A percentile compares a stretch with the other conserved stretches of the same genome.
Evolutionary conservation across 2,797 vertebrate genomes (phyloP).

Genomic region (Pseudotriccus pelzelni): DNA sequence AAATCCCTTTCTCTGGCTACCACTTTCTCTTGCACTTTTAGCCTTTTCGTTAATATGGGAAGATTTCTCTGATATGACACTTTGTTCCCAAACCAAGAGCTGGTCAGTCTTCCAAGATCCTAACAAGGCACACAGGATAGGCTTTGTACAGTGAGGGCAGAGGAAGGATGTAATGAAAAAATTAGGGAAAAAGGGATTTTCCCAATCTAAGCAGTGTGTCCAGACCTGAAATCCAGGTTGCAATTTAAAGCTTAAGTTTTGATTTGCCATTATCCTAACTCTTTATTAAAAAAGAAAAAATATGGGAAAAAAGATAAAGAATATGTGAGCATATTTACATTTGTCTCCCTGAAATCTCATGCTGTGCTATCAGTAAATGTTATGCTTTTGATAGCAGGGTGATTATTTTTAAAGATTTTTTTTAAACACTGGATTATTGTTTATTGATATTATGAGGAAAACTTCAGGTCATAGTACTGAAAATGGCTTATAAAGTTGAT

Average conservation of each 20-base stretch:
- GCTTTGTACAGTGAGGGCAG: background rate
- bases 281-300: background rate
- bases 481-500: background rate
- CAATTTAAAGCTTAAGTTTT: background rate
- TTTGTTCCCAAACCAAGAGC: background rate
- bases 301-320: background rate
- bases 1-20: background rate
- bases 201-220: background rate
- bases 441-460: background rate
- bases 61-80: background rate
- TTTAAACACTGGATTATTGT: background rate
- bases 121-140: background rate
- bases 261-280: background rate
- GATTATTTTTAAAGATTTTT: background rate
- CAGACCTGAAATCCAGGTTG: background rate
- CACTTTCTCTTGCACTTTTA: background rate
- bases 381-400: background rate
- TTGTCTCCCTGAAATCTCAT: background rate
- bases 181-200: background rate
- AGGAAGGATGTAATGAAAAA: background rate
- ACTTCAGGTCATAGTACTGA: background rate
- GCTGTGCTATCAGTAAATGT: background rate
- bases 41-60: background rate
- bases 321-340: background rate
- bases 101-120: background rate